Conservation (phyloP, 2,888 invertebrate species). For the Dynastes grantii region DNA sequence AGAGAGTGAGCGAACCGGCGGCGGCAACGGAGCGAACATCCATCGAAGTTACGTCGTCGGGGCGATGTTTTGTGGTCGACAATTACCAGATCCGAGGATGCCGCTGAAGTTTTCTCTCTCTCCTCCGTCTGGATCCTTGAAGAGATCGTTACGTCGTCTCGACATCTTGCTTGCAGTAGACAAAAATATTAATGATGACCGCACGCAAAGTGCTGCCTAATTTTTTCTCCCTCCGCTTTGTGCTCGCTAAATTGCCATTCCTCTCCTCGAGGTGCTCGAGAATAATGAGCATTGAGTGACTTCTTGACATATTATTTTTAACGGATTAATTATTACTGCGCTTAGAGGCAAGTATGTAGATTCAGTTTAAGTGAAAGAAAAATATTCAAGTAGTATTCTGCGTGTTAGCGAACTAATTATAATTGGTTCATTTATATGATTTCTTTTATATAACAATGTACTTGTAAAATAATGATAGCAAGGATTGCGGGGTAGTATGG, state of each 20-base stretch:
- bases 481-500: no score
- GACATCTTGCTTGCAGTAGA: conserved; percentile 26
- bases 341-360: not conserved
- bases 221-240: conserved; percentile 19
- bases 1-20: not conserved
- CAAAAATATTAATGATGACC: conserved; percentile 40
- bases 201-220: conserved; percentile 14
- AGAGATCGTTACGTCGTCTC: conserved; percentile 40
- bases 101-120: conserved; percentile 18
- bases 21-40: conserved; percentile 30
- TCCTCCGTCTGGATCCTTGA: not conserved
- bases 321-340: not conserved
- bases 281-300: conserved; percentile 14
- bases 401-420: no score
- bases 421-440: no score
- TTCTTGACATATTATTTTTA: conserved; percentile 16
- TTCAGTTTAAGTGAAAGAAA: not conserved
- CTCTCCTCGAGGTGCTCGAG: not conserved
- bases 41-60: conserved; percentile 23
- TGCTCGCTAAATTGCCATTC: conserved; percentile 24
- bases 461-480: no score
- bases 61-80: conserved; percentile 36
- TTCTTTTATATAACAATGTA: no score
- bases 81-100: conserved; percentile 36
- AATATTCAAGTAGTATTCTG: no score